A percentile compares a stretch with the other conserved stretches of the same genome.
These are phyloP conservation scores for Noctuana brunneofusca DNA, from an alignment of 2,888 invertebrate species.

Conservation along the genomic window DNA sequence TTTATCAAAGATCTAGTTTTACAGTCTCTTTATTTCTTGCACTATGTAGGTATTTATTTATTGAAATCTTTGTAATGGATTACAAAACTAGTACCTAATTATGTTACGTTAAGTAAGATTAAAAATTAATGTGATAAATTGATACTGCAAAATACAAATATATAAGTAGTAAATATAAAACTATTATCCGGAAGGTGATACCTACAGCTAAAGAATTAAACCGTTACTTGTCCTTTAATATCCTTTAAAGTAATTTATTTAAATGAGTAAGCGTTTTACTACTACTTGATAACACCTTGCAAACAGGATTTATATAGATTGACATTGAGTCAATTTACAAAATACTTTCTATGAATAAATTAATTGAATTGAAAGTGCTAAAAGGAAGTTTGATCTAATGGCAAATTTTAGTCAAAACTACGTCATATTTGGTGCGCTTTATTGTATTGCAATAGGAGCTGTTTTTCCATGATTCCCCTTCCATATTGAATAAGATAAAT, in stretches of 20 bases:
- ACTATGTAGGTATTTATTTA: too few species aligned
- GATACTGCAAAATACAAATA: too few species aligned
- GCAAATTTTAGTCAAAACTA: constrained; percentile 5
- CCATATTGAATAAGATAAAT: background rate
- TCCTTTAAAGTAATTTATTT: constrained; percentile 21
- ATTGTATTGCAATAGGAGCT: background rate
- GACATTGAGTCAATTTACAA: constrained; percentile 23
- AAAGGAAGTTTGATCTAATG: constrained; percentile 15
- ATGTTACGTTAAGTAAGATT: too few species aligned
- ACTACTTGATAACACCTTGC: background rate
- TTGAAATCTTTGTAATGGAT: too few species aligned
- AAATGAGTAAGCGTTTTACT: constrained; percentile 27
- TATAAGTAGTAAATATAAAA: too few species aligned
- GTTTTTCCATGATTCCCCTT: background rate
- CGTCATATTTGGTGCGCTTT: background rate
- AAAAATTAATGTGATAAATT: too few species aligned
- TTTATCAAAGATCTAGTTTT: too few species aligned
- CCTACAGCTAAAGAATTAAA: background rate
- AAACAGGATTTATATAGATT: background rate
- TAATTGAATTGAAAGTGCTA: constrained; percentile 27
- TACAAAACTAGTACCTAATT: too few species aligned
- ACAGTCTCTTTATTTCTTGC: too few species aligned
- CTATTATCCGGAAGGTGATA: too few species aligned
- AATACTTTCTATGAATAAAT: constrained; percentile 31
- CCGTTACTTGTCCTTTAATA: constrained; percentile 10